Evolutionary conservation across 2,888 invertebrate species (phyloP).

Genomic region (Nomada ferruginata): DNA sequence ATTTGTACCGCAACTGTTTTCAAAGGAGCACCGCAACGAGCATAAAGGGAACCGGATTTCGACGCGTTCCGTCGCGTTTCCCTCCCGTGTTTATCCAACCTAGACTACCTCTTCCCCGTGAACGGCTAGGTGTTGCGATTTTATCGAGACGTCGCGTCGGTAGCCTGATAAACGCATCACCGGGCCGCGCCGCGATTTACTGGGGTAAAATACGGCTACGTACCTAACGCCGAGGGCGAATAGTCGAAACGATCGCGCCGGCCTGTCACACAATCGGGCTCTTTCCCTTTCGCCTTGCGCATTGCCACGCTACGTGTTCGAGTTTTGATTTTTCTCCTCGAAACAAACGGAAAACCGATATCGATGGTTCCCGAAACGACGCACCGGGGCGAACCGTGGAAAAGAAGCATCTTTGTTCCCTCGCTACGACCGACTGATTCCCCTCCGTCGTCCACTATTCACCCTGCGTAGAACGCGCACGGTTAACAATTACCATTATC

Average conservation of each 20-base stretch:
- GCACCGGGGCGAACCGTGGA: background rate
- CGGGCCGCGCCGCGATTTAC: background rate
- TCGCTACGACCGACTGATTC: background rate
- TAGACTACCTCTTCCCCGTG: background rate
- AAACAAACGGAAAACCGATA: constrained; percentile 19
- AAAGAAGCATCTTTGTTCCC: constrained; percentile 1
- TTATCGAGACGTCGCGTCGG: constrained; percentile 19
- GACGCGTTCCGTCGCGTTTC: constrained; percentile 37
- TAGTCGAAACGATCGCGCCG: no score
- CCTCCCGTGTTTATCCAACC: background rate
- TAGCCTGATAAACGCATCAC: constrained; percentile 21
- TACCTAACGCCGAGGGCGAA: background rate
- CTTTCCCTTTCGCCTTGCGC: no score
- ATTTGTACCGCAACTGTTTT: constrained; percentile 60
- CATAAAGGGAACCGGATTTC: constrained; percentile 57
- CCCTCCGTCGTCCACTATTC: background rate
- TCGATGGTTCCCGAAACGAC: background rate
- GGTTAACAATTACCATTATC: constrained; percentile 64
- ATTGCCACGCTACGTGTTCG: no score
- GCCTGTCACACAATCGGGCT: no score
- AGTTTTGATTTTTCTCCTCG: background rate
- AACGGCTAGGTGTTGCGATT: constrained; percentile 19
- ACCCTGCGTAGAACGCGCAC: constrained; percentile 26
- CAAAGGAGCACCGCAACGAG: constrained; percentile 60
- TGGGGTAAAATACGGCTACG: background rate